Evolutionary conservation across 2,888 invertebrate species (phyloP).

Genomic region (Drosophila koepferae): DNA sequence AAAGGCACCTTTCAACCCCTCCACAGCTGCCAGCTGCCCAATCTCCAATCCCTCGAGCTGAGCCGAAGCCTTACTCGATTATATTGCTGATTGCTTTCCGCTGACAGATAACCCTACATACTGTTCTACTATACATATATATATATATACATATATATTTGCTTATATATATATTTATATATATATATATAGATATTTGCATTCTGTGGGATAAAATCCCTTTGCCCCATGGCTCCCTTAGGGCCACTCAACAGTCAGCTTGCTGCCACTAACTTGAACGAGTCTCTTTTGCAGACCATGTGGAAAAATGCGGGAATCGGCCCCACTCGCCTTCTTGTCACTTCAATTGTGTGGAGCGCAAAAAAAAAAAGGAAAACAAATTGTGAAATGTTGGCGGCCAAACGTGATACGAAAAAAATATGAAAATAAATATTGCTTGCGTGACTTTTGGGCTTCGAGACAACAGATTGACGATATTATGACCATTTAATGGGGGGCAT

Average conservation of each 20-base stretch:
- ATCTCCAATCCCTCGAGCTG: slow-evolving; percentile 17
- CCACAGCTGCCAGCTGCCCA: not conserved
- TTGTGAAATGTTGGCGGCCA: slow-evolving; percentile 23
- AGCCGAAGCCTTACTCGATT: slow-evolving; percentile 72
- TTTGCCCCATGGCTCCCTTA: slow-evolving; percentile 13
- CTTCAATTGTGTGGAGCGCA: slow-evolving; percentile 50
- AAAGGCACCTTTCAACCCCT: slow-evolving; percentile 14
- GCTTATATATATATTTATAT: not conserved
- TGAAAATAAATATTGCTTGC: slow-evolving; percentile 44
- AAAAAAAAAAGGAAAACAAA: slow-evolving; percentile 28
- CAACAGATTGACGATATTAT: slow-evolving; percentile 32
- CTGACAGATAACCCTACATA: slow-evolving; percentile 43
- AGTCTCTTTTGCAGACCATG: slow-evolving; percentile 58
- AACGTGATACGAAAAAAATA: slow-evolving; percentile 10
- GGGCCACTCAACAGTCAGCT: slow-evolving; percentile 62
- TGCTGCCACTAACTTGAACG: slow-evolving; percentile 42
- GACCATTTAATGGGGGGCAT: slow-evolving; percentile 29
- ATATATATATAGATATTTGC: not conserved
- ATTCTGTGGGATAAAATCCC: slow-evolving; percentile 2
- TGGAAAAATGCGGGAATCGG: slow-evolving; percentile 71
- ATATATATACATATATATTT: not conserved
- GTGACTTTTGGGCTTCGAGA: slow-evolving; percentile 40
- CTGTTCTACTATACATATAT: not conserved
- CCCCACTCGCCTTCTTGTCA: slow-evolving; percentile 45
- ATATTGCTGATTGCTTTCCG: slow-evolving; percentile 79